These are phyloP conservation scores for Rhinichthys klamathensis DNA, from an alignment of 2,113 vertebrate species.

Conservation along the genomic window DNA sequence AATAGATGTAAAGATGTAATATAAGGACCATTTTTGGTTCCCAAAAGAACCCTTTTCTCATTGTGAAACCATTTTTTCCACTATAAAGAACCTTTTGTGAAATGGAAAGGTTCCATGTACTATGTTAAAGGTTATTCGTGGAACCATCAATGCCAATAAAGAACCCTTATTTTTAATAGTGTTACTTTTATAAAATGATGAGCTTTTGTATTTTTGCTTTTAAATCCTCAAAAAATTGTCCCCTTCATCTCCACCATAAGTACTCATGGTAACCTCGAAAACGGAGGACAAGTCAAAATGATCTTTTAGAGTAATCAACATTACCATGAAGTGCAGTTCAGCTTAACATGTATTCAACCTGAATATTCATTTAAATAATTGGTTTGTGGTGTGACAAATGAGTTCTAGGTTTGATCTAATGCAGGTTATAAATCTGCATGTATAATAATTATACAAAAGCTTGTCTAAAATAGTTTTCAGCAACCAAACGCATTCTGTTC, in stretches of 20 bases:
- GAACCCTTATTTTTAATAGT: no score
- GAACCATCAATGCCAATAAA: no score
- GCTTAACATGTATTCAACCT: background rate
- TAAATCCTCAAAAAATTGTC: background rate
- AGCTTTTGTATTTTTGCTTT: background rate
- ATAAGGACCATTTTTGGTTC: no score
- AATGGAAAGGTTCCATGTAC: no score
- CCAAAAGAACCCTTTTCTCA: no score
- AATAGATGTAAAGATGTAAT: no score
- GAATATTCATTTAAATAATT: background rate
- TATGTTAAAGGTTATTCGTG: no score
- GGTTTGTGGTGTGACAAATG: background rate
- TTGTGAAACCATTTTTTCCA: no score
- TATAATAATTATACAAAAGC: background rate
- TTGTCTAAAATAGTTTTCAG: background rate
- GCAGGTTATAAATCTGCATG: background rate
- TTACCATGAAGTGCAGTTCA: background rate
- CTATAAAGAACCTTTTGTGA: no score
- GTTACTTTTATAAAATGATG: no score
- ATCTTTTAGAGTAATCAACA: background rate
- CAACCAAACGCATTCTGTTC: conserved; percentile 13
- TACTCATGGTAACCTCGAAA: background rate
- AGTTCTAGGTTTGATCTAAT: background rate
- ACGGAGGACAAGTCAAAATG: background rate
- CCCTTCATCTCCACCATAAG: background rate